Evolutionary conservation across 2,797 vertebrate genomes (phyloP).

Genomic region (Heteromormyrus szaboi): DNA sequence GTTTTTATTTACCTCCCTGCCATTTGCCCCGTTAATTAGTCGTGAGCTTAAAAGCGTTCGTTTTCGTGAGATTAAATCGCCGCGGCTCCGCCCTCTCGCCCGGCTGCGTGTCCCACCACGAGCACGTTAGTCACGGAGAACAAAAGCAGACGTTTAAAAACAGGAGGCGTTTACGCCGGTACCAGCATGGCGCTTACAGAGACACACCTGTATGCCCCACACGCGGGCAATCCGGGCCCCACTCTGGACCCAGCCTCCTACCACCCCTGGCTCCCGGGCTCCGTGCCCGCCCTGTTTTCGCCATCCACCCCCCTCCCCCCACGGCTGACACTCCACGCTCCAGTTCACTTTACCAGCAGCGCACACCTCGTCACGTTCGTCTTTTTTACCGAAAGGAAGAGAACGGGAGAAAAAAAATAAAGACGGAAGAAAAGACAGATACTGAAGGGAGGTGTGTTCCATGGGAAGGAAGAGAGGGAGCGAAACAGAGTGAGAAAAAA

Average conservation of each 20-base stretch:
- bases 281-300: neutral
- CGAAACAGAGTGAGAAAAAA: neutral
- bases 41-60: neutral
- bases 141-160: neutral
- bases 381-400: neutral
- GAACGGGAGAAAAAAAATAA: neutral
- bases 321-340: slow-evolving; percentile 55
- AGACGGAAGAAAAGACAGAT: neutral
- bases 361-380: slow-evolving; percentile 39
- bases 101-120: neutral
- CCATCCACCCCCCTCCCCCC: slow-evolving; percentile 14
- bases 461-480: neutral
- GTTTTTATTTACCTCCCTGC: neutral
- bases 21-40: neutral
- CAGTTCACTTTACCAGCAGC: slow-evolving; percentile 61
- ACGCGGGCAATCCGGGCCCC: neutral
- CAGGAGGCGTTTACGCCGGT: neutral
- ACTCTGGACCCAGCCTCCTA: slow-evolving; percentile 19
- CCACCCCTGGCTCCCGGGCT: slow-evolving; percentile 19
- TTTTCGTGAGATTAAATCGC: neutral
- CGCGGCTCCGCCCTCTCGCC: neutral
- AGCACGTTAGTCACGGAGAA: neutral
- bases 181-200: neutral
- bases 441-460: neutral
- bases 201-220: neutral